Conservation (phyloP, 2,797 vertebrate species). For the Myotis findleyi region DNA sequence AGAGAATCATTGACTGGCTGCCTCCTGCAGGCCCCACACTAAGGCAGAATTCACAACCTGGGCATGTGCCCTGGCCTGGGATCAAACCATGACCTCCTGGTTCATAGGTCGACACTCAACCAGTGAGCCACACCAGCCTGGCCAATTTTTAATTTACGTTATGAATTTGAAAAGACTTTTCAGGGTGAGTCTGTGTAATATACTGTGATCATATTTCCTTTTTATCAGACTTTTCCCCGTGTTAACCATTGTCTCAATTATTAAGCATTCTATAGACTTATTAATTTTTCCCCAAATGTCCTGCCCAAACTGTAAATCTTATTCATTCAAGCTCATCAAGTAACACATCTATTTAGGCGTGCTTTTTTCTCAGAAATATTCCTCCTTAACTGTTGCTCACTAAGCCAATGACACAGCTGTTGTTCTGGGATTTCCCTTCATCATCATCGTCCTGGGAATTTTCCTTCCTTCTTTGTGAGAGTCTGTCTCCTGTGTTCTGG, state of each 20-base stretch:
- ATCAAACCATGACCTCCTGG: too few relatives aligned
- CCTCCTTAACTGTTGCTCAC: background rate
- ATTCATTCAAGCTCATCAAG: slow-evolving; percentile 4
- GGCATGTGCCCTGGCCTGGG: too few relatives aligned
- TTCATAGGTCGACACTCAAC: too few relatives aligned
- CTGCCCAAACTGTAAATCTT: background rate
- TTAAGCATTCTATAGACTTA: background rate
- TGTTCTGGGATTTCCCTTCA: slow-evolving; percentile 29
- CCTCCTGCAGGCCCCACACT: too few relatives aligned
- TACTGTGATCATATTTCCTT: background rate
- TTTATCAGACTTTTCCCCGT: background rate
- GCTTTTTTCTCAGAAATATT: background rate
- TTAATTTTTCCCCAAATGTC: background rate
- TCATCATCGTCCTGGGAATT: slow-evolving; percentile 1
- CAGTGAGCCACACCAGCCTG: too few relatives aligned
- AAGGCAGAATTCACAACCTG: too few relatives aligned
- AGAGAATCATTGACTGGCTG: too few relatives aligned
- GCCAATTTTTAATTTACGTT: slow-evolving; percentile 9
- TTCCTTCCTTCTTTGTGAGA: slow-evolving; percentile 24
- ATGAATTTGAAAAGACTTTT: slow-evolving; percentile 44
- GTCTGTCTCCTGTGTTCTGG: background rate
- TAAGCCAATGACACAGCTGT: background rate
- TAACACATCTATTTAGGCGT: background rate
- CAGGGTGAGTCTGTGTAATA: background rate
- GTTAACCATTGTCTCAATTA: slow-evolving; percentile 3